Evolutionary conservation across 2,888 invertebrate genomes (phyloP).

Genomic region (Diarsia dahlii): DNA sequence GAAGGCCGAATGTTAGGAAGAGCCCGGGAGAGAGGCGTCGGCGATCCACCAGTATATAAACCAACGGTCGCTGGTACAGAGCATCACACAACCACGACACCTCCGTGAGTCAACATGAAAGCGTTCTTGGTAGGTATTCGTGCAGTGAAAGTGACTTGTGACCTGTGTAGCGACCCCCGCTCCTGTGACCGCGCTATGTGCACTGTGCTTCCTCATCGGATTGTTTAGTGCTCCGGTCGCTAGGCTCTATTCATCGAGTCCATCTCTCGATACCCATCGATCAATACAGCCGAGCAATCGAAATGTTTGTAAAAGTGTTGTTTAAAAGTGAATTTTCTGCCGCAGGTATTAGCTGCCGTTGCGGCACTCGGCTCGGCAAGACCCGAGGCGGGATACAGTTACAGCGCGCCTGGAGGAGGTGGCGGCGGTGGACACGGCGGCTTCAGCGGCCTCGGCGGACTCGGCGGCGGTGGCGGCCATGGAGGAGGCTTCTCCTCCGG

Average conservation of each 20-base stretch:
- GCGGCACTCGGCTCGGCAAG: constrained; percentile 91
- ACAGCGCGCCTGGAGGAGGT: constrained; percentile 88
- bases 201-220: constrained; percentile 80
- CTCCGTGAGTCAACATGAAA: constrained; percentile 90
- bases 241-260: constrained; percentile 75
- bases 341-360: constrained; percentile 89
- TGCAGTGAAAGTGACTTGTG: constrained; percentile 89
- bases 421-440: constrained; percentile 76
- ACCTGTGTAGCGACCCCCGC: constrained; percentile 83
- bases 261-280: constrained; percentile 53
- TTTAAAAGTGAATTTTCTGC: constrained; percentile 73
- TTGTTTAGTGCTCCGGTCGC: constrained; percentile 79
- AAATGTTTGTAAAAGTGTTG: constrained; percentile 68
- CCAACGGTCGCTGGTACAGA: constrained; percentile 80
- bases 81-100: constrained; percentile 89
- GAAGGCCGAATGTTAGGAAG: constrained; percentile 91
- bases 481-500: constrained; percentile 81
- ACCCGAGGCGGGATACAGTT: constrained; percentile 92
- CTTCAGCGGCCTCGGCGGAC: constrained; percentile 74
- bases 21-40: constrained; percentile 89
- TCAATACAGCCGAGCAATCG: constrained; percentile 71
- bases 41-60: constrained; percentile 85
- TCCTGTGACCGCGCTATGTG: constrained; percentile 76
- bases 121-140: constrained; percentile 90
- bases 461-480: constrained; percentile 76